A percentile compares a stretch with the other conserved stretches of the same genome.
phyloP scores from a whole-genome alignment of 2,888 invertebrate genomes.

The Macrosoma leucophasiata region DNA sequence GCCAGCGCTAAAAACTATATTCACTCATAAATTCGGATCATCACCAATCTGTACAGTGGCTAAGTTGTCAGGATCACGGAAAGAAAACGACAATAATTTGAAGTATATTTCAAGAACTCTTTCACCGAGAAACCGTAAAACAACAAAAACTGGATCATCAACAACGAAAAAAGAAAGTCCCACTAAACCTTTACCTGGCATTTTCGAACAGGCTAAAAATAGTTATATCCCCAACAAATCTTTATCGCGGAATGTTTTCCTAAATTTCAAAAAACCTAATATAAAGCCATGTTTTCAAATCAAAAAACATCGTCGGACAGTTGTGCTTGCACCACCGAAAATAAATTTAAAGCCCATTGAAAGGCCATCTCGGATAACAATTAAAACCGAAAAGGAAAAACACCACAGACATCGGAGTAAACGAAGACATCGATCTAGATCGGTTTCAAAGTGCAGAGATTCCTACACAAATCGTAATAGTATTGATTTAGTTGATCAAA shows the following conservation, averaged over 20 bases:
- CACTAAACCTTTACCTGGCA: constrained; percentile 49
- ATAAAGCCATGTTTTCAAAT: constrained; percentile 60
- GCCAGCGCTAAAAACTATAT: constrained; percentile 58
- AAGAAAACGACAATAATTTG: constrained; percentile 44
- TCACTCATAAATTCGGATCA: constrained; percentile 65
- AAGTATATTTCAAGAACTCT: constrained; percentile 42
- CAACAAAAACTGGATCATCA: constrained; percentile 39
- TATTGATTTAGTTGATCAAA: constrained; percentile 75
- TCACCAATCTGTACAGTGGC: constrained; percentile 51
- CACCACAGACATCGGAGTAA: constrained; percentile 68
- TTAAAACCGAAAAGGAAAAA: constrained; percentile 65
- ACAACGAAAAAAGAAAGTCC: constrained; percentile 47
- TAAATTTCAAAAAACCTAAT: constrained; percentile 63
- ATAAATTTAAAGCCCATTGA: constrained; percentile 64
- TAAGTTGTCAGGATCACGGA: constrained; percentile 44
- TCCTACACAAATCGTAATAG: constrained; percentile 76
- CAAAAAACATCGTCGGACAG: constrained; percentile 75
- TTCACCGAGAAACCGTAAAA: constrained; percentile 56
- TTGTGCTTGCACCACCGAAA: constrained; percentile 65
- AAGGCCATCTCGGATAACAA: constrained; percentile 56
- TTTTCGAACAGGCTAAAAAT: constrained; percentile 66
- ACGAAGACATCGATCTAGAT: constrained; percentile 64
- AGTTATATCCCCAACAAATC: constrained; percentile 65
- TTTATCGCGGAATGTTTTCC: constrained; percentile 62
- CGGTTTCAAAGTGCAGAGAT: constrained; percentile 62